A percentile compares a stretch with the other conserved stretches of the same genome.
phyloP scores from a whole-genome alignment of 2,113 vertebrate species.

The Malurus alboscapulatus region DNA sequence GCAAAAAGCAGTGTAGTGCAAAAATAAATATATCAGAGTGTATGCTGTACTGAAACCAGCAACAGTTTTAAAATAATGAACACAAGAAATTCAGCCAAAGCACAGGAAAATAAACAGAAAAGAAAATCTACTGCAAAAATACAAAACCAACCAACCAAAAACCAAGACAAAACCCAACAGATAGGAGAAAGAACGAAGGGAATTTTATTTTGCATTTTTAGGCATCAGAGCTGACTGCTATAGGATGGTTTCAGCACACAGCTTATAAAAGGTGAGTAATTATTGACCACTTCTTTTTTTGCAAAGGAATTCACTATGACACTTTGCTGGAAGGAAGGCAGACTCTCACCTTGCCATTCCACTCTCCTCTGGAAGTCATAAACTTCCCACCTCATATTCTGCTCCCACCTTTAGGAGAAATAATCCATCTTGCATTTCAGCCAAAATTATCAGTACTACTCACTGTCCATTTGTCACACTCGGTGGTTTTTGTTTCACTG shows the following conservation, averaged over 20 bases:
- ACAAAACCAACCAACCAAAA: neutral
- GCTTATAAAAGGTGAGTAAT: neutral
- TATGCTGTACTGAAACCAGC: neutral
- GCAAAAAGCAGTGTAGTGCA: neutral
- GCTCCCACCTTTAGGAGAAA: neutral
- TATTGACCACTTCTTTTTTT: neutral
- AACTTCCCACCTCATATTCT: neutral
- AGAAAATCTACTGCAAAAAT: neutral
- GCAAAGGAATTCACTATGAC: neutral
- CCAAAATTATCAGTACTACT: neutral
- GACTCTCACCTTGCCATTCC: neutral
- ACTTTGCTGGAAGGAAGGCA: neutral
- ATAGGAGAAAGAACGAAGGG: neutral
- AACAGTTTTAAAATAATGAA: neutral
- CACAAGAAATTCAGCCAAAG: neutral
- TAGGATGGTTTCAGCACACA: neutral
- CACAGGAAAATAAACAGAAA: neutral
- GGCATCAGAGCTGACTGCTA: neutral
- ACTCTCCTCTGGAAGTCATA: neutral
- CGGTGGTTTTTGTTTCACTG: neutral
- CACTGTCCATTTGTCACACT: neutral
- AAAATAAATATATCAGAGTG: neutral
- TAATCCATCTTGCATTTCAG: neutral
- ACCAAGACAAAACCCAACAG: neutral
- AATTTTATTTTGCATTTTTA: neutral